Base-by-base conservation (phyloP, 2,797 vertebrate species). In the Darevskia mixta region DNA sequence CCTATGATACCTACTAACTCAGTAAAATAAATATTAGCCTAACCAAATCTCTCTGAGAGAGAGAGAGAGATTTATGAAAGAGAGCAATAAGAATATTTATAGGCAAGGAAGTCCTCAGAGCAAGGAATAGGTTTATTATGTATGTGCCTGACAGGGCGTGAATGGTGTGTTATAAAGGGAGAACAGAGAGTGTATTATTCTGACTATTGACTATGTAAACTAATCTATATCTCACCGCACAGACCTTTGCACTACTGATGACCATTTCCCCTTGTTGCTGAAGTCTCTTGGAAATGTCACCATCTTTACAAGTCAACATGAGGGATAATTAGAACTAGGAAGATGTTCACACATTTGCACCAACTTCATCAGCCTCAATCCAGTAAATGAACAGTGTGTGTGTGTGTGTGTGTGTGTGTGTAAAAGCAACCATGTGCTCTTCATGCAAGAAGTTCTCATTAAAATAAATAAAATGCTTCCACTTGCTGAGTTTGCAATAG, bases 341-440 rank as follows among this genome's bases (percentile, higher is more conserved):
- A 89, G 82, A 41, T 82, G 89, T 87, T 81, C 86, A 83, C 25
- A 90, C 61, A 88, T 93, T 93, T 86, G 86, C 88, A 80, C 89
- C 90, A 61, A 82, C 73, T 55, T 88, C 41, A 13, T 13, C 17
- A 87, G 27, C 15, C 25, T 25, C 45, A 55, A 75, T 61, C 6
- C 32, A 84, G 38, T 72, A 72, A 83, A 58, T 90, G 91, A 90
- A 90, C 90, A 5, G 43, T 43, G 43, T 43, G 3, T 49, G 11
- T 49, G 11, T 88, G 83, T 89, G 79, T 86, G 88, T 90, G 90
- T 92, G 82, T 91, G 94, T 94, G 93, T 90, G n/a, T n/a, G n/a
- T 93, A n/a, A n/a, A n/a, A n/a, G n/a, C n/a, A n/a, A n/a, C n/a
- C n/a, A n/a, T n/a, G 0, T 61, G 66, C 77, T 90, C 87, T 83